Evolutionary conservation across 2,797 vertebrate species (phyloP).

Genomic region (Margarornis squamiger): DNA sequence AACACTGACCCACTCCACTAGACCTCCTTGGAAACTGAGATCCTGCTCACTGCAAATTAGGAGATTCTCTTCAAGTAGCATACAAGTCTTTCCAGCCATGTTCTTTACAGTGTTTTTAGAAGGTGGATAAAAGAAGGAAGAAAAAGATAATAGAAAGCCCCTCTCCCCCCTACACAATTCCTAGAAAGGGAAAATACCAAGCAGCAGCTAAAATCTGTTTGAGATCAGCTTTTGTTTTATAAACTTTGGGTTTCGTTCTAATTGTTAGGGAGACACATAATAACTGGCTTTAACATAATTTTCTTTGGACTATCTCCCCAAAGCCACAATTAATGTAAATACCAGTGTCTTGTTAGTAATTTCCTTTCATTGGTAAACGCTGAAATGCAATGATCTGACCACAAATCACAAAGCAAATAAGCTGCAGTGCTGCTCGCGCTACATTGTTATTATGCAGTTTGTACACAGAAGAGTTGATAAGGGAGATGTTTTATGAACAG

Average conservation of each 20-base stretch:
- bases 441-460: not conserved
- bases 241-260: slow-evolving; percentile 38
- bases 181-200: not conserved
- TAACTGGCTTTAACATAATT: slow-evolving; percentile 58
- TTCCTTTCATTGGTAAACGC: slow-evolving; percentile 56
- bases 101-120: not conserved
- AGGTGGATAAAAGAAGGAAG: not conserved
- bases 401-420: slow-evolving; percentile 62
- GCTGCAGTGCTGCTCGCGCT: not conserved
- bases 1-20: not conserved
- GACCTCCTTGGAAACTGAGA: not conserved
- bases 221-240: slow-evolving; percentile 32
- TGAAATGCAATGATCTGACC: slow-evolving; percentile 45
- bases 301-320: slow-evolving; percentile 67
- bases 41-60: not conserved
- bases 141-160: not conserved
- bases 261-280: slow-evolving; percentile 58
- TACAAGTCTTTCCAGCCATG: not conserved
- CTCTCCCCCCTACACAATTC: rapidly evolving
- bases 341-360: slow-evolving; percentile 47
- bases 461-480: not conserved
- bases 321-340: slow-evolving; percentile 69
- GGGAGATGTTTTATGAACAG: not conserved
- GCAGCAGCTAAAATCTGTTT: not conserved
- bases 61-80: not conserved